phyloP scores from a whole-genome alignment of 2,113 vertebrate species.

The Rhabdomys dilectus region DNA sequence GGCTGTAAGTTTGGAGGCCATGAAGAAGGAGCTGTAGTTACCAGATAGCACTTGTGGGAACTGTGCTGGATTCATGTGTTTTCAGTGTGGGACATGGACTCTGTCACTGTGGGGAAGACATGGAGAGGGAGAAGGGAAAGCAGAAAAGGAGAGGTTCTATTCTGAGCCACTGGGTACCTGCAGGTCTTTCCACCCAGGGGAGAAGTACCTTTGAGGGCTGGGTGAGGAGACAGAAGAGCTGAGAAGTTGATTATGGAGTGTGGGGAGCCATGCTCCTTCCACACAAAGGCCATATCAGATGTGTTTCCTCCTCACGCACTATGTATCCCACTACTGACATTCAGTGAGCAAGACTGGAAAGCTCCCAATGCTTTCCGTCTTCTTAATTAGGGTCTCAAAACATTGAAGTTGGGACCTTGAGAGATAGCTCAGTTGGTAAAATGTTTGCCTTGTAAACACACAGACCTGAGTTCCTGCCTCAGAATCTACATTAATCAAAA shows the following conservation, averaged over 20 bases:
- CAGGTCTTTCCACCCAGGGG: background rate
- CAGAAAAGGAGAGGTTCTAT: background rate
- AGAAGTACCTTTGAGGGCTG: background rate
- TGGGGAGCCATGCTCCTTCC: background rate
- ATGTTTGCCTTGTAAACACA: background rate
- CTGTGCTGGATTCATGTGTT: background rate
- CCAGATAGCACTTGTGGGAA: background rate
- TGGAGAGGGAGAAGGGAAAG: background rate
- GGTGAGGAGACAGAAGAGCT: background rate
- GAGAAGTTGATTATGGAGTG: fast-evolving
- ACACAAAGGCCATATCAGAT: too few relatives aligned
- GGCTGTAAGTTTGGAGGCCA: background rate
- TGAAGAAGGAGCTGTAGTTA: too few relatives aligned
- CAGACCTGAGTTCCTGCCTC: background rate
- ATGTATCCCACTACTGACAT: background rate
- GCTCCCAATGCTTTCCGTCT: background rate
- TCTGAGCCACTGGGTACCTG: background rate
- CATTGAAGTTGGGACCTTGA: background rate
- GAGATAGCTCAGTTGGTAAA: background rate
- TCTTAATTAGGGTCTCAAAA: background rate
- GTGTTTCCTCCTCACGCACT: background rate
- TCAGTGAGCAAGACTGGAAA: background rate
- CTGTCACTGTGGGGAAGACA: background rate
- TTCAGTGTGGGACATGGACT: background rate
- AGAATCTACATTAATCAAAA: background rate